Conservation (phyloP, 2,113 vertebrate genomes). For the Corydoras sp. region DNA sequence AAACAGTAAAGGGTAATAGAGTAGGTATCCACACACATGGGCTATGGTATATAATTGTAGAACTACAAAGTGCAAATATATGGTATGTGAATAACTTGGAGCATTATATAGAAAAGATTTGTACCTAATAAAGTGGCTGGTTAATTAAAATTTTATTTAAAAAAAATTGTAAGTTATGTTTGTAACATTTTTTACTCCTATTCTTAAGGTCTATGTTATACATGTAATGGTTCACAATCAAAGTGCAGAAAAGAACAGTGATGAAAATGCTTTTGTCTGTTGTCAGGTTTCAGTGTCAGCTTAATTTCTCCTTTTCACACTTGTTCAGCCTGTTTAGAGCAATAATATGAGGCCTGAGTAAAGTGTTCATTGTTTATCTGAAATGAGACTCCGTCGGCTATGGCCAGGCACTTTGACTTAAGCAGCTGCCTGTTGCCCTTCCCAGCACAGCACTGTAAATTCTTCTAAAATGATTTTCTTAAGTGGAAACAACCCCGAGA, state of each 20-base stretch:
- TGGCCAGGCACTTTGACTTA: slow-evolving; percentile 46
- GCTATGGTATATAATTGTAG: no score
- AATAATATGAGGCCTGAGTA: slow-evolving; percentile 54
- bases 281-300: slow-evolving; percentile 32
- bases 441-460: slow-evolving; percentile 52
- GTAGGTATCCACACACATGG: no score
- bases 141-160: no score
- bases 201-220: no score
- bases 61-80: no score
- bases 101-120: no score
- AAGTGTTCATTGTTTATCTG: slow-evolving; percentile 57
- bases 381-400: slow-evolving; percentile 55
- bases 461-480: slow-evolving; percentile 61
- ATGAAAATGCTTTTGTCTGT: slow-evolving; percentile 49
- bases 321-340: slow-evolving; percentile 58
- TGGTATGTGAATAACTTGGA: no score
- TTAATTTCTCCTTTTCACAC: slow-evolving; percentile 56
- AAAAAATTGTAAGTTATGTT: no score
- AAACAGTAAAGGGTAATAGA: no score
- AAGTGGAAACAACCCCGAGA: slow-evolving; percentile 58
- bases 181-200: no score
- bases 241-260: slow-evolving; percentile 44
- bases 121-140: no score
- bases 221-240: slow-evolving; percentile 44
- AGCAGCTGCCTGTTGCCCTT: slow-evolving; percentile 49